A percentile compares a stretch with the other conserved stretches of the same genome.
phyloP scores from a whole-genome alignment of 2,113 vertebrate genomes.

The Stegostoma tigrinum region DNA sequence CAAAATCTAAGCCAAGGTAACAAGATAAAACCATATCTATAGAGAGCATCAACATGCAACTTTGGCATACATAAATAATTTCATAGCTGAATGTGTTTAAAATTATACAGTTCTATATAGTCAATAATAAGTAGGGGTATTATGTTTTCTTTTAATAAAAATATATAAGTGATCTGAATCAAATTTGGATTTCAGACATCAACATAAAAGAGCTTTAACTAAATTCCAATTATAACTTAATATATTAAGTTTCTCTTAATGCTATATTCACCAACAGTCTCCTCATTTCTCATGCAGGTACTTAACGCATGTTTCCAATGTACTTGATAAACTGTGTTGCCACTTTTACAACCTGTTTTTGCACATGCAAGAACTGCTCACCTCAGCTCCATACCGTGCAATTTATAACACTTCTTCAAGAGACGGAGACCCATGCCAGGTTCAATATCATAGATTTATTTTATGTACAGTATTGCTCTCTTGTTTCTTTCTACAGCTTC shows the following conservation, averaged over 20 bases:
- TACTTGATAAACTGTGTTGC: constrained; percentile 53
- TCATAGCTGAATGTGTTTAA: constrained; percentile 86
- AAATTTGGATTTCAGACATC: constrained; percentile 54
- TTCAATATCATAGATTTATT: constrained; percentile 62
- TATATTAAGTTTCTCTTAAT: constrained; percentile 75
- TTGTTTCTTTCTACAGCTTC: constrained; percentile 71
- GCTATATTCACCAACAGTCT: constrained; percentile 51
- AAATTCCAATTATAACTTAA: constrained; percentile 78
- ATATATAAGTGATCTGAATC: constrained; percentile 73
- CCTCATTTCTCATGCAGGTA: constrained; percentile 61
- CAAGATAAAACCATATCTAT: constrained; percentile 71
- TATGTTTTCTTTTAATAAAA: constrained; percentile 71
- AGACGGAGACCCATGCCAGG: constrained; percentile 64
- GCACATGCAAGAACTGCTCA: constrained; percentile 70
- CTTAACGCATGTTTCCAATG: constrained; percentile 48
- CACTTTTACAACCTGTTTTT: constrained; percentile 56
- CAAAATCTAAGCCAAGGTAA: constrained; percentile 72
- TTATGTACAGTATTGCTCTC: constrained; percentile 79
- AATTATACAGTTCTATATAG: constrained; percentile 80
- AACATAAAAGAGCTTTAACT: constrained; percentile 68
- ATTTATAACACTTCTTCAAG: constrained; percentile 53
- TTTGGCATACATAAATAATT: constrained; percentile 98
- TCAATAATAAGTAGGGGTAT: constrained; percentile 84
- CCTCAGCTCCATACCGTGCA: constrained; percentile 69
- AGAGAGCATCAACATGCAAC: constrained; percentile 80